Evolutionary conservation across 2,888 invertebrate genomes (phyloP), one percentile per base, ranked within the genome.

Genomic region (Cristatella mucedo): DNA sequence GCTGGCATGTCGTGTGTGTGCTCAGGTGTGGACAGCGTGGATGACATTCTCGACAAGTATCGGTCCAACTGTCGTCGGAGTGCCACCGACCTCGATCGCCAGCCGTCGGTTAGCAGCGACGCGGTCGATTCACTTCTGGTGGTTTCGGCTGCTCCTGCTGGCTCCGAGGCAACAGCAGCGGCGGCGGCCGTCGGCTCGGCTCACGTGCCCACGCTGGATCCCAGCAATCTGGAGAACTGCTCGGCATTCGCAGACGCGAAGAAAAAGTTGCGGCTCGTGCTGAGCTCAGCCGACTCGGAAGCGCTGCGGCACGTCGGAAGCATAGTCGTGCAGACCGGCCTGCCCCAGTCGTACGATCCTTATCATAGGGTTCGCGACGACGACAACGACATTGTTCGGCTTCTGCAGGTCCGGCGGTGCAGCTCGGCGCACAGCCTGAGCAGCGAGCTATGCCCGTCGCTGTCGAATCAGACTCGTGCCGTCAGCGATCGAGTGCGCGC

Each of bases 21-120:
- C n/a, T n/a, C n/a, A n/a, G n/a, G n/a, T n/a, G n/a, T n/a, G n/a
- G 86, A 86, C 68, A 76, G 76, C 24, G 78, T 82, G 0, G 89
- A 91, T 56, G 87, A 91, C 57, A 93, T 93, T 57, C 72, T 93
- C 49, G 91, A 85, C 30, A 93, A 91, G 67, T 93, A 93, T 68
- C 73, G 89, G 26, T 3, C n/a, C 13, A 4, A n/a, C n/a, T n/a
- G n/a, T n/a, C n/a, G n/a, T n/a, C n/a, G n/a, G n/a, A n/a, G n/a
- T n/a, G n/a, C n/a, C n/a, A n/a, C n/a, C n/a, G n/a, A n/a, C n/a
- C n/a, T n/a, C n/a, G n/a, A n/a, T n/a, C n/a, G n/a, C n/a, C n/a
- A n/a, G n/a, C n/a, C n/a, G n/a, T n/a, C n/a, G n/a, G n/a, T n/a
- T n/a, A n/a, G n/a, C n/a, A n/a, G n/a, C n/a, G n/a, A n/a, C n/a